phyloP scores from a whole-genome alignment of 2,888 invertebrate genomes.

The Tetanocera ferruginea region DNA sequence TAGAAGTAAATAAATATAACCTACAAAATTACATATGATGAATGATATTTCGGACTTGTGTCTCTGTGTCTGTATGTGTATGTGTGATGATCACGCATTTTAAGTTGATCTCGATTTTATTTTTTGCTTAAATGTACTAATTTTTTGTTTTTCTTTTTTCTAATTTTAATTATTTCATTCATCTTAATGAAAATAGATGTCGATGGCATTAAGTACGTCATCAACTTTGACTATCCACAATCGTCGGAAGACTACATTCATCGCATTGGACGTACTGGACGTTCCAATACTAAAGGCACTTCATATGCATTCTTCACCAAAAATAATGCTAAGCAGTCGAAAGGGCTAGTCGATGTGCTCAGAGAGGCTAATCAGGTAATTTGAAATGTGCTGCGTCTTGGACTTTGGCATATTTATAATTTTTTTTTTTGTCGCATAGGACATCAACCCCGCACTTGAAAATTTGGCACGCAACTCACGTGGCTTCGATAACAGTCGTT shows the following conservation, averaged over 20 bases:
- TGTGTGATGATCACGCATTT: slow-evolving; percentile 48
- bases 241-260: slow-evolving; percentile 97
- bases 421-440: slow-evolving; percentile 70
- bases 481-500: slow-evolving; percentile 75
- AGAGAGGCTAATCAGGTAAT: slow-evolving; percentile 89
- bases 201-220: slow-evolving; percentile 95
- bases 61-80: neutral
- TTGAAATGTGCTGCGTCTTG: neutral
- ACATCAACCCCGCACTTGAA: slow-evolving; percentile 86
- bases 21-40: slow-evolving; percentile 3
- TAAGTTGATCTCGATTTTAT: slow-evolving; percentile 43
- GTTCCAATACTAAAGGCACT: slow-evolving; percentile 88
- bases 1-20: slow-evolving; percentile 10
- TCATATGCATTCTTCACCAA: slow-evolving; percentile 96
- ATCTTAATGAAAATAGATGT: slow-evolving; percentile 77
- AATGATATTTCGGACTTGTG: neutral
- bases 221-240: slow-evolving; percentile 96
- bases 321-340: slow-evolving; percentile 88
- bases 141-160: slow-evolving; percentile 42
- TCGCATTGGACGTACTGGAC: slow-evolving; percentile 93
- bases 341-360: slow-evolving; percentile 88
- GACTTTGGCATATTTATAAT: neutral
- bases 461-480: slow-evolving; percentile 80
- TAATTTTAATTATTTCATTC: slow-evolving; percentile 38
- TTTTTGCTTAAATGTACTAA: slow-evolving; percentile 43